phyloP scores from a whole-genome alignment of 2,113 vertebrate species.

The Pungitius pungitius region DNA sequence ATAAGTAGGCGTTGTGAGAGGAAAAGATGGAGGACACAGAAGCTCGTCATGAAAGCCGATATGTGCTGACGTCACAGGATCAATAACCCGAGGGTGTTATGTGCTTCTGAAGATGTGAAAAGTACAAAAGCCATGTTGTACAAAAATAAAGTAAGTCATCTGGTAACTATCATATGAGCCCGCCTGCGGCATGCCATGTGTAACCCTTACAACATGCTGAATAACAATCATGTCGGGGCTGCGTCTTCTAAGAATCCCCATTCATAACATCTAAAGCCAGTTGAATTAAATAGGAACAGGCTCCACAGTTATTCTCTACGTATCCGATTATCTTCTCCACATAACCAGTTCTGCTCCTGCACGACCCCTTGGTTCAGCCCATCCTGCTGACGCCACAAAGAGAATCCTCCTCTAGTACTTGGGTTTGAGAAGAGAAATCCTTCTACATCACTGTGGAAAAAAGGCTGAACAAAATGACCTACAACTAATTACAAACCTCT shows the following conservation, averaged over 20 bases:
- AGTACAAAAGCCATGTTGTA: neutral
- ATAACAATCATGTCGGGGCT: neutral
- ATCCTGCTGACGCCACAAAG: conserved; percentile 4
- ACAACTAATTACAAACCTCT: conserved; percentile 18
- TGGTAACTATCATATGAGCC: neutral
- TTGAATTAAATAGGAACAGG: no score
- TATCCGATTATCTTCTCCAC: neutral
- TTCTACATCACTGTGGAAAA: conserved; percentile 6
- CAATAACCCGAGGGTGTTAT: neutral
- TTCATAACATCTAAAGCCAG: no score
- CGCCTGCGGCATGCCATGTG: neutral
- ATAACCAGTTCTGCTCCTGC: neutral
- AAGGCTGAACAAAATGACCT: conserved; percentile 32
- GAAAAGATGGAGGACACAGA: neutral
- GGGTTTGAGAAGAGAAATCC: conserved; percentile 21
- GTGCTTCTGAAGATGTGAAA: neutral
- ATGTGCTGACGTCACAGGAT: no score
- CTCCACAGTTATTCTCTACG: neutral
- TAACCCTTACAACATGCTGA: neutral
- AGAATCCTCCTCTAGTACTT: conserved; percentile 7
- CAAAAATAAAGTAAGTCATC: neutral
- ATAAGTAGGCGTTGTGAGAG: neutral
- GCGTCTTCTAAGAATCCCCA: neutral
- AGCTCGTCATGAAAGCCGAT: neutral
- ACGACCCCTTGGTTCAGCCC: neutral